A percentile compares a stretch with the other conserved stretches of the same genome.
Evolutionary conservation across 2,888 invertebrate genomes (phyloP).

Genomic region (Piscicola geometra): DNA sequence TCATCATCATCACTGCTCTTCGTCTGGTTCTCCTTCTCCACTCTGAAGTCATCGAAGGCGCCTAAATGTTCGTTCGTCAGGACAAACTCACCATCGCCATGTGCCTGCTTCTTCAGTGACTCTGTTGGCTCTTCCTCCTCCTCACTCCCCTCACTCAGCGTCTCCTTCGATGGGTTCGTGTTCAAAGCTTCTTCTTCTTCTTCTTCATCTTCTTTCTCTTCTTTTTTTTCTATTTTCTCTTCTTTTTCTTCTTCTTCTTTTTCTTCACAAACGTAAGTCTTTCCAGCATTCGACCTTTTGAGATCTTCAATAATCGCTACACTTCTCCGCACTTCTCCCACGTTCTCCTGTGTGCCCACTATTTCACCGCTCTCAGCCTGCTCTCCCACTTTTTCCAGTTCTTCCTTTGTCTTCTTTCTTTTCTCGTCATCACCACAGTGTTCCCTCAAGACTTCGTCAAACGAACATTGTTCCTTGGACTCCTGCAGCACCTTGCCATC

Average conservation of each 20-base stretch:
- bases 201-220: background rate
- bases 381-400: background rate
- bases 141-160: background rate
- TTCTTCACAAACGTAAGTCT: no score
- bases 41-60: background rate
- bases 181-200: background rate
- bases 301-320: background rate
- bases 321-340: background rate
- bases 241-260: constrained; percentile 14
- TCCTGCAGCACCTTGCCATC: no score
- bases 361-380: background rate
- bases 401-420: background rate
- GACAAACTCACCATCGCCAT: background rate
- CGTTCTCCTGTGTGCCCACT: background rate
- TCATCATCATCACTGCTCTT: background rate
- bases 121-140: background rate
- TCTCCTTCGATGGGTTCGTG: background rate
- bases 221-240: background rate
- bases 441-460: background rate
- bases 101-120: background rate
- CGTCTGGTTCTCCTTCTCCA: background rate
- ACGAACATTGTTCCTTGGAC: background rate
- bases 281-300: no score
- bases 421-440: constrained; percentile 10
- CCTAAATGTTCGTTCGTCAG: background rate